Conservation (phyloP, 2,797 vertebrate genomes). For the Sebastes nivosus region DNA sequence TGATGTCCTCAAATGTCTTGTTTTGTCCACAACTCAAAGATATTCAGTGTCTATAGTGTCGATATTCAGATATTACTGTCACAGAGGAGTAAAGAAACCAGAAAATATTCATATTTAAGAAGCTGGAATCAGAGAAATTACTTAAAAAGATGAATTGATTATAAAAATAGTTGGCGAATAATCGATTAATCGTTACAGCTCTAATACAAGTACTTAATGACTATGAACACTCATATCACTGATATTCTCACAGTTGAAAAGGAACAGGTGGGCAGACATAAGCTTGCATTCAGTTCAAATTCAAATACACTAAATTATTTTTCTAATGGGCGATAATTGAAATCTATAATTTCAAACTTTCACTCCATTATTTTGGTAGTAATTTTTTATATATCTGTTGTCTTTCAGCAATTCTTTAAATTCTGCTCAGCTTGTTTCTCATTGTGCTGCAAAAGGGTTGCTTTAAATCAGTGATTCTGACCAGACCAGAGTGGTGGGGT, state of each 20-base stretch:
- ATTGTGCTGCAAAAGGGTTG: not conserved
- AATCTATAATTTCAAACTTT: not conserved
- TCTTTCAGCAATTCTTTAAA: not conserved
- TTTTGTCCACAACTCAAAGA: too few species aligned
- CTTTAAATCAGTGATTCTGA: not conserved
- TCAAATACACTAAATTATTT: not conserved
- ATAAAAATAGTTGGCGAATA: too few species aligned
- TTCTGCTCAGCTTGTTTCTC: not conserved
- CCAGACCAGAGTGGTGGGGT: too few species aligned
- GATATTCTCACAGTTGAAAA: not conserved
- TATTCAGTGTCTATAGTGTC: too few species aligned
- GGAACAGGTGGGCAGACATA: not conserved
- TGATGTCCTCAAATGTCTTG: too few species aligned
- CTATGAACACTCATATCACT: not conserved
- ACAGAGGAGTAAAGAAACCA: too few species aligned
- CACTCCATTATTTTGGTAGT: not conserved
- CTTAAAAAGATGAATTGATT: too few species aligned
- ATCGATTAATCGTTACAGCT: too few species aligned
- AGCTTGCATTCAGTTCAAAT: not conserved
- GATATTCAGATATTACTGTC: too few species aligned
- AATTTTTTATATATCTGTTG: not conserved
- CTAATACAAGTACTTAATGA: not conserved
- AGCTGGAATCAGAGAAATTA: too few species aligned
- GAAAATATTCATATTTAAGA: too few species aligned
- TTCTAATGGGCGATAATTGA: not conserved